These are phyloP conservation scores for Calycopis cecrops DNA, from an alignment of 1,140 invertebrate genomes.

Conservation along the genomic window DNA sequence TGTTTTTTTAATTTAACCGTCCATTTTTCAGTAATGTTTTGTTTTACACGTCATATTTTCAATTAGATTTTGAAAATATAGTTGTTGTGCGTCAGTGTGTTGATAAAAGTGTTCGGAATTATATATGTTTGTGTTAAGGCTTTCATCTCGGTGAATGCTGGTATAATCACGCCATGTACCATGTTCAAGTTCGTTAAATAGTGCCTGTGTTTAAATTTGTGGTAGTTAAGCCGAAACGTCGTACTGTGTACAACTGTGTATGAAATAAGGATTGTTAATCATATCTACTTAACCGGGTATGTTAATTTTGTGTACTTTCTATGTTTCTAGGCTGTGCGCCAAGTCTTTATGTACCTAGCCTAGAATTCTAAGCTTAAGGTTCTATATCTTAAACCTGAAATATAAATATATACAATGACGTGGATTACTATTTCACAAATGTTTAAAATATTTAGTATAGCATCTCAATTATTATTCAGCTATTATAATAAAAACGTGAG, in stretches of 20 bases:
- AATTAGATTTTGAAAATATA: slow-evolving; percentile 42
- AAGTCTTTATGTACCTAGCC: slow-evolving; percentile 7
- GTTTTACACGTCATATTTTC: slow-evolving; percentile 52
- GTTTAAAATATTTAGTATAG: no score
- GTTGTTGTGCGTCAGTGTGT: slow-evolving; percentile 41
- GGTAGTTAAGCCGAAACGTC: slow-evolving; percentile 46
- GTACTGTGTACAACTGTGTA: slow-evolving; percentile 46
- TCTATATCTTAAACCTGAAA: no score
- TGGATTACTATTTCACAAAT: no score
- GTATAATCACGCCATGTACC: slow-evolving; percentile 62
- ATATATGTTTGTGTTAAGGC: slow-evolving; percentile 35
- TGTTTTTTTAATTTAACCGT: slow-evolving; percentile 52
- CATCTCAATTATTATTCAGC: no score
- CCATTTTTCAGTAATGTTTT: slow-evolving; percentile 53
- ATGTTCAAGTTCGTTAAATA: slow-evolving; percentile 58
- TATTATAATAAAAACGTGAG: no score
- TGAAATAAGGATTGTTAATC: slow-evolving; percentile 58
- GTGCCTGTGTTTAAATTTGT: slow-evolving; percentile 65
- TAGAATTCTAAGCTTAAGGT: neutral
- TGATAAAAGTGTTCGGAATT: slow-evolving; percentile 31
- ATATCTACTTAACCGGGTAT: slow-evolving; percentile 54
- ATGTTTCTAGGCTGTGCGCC: slow-evolving; percentile 3
- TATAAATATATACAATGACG: no score
- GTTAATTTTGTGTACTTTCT: slow-evolving; percentile 24
- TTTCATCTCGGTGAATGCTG: slow-evolving; percentile 57